A percentile compares a stretch with the other conserved stretches of the same genome.
phyloP scores from a whole-genome alignment of 2,888 invertebrate species.

The Exephanes ischioxanthus region DNA sequence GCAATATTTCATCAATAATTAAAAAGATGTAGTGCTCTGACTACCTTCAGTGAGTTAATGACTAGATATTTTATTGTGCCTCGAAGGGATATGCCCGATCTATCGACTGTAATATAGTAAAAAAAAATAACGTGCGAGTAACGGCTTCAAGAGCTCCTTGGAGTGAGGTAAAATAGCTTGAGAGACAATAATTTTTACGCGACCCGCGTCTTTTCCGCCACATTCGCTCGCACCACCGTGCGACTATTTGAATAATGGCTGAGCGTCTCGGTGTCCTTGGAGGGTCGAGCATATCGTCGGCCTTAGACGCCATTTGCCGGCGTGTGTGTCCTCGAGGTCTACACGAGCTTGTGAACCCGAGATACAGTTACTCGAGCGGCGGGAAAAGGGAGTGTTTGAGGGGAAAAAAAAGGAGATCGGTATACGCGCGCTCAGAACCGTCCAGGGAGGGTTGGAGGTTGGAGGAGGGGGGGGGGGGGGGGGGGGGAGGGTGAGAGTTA shows the following conservation, averaged over 20 bases:
- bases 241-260: conserved; percentile 46
- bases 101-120: not conserved
- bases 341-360: conserved; percentile 39
- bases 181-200: not conserved
- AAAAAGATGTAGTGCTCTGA: no score
- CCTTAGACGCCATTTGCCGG: conserved; percentile 11
- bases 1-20: no score
- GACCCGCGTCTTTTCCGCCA: conserved; percentile 4
- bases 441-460: not conserved
- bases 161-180: not conserved
- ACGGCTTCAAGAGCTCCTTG: not conserved
- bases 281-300: conserved; percentile 21
- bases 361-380: conserved; percentile 16
- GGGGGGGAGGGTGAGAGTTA: conserved; percentile 27
- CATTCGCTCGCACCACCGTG: not conserved
- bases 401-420: conserved; percentile 17
- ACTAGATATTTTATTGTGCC: no score
- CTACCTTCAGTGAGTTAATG: no score
- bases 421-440: conserved; percentile 13
- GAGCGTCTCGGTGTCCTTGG: conserved; percentile 14
- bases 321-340: conserved; percentile 10
- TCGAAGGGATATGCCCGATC: not conserved
- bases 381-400: conserved; percentile 21
- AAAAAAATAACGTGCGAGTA: not conserved
- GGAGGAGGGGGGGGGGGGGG: not conserved